These are phyloP conservation scores for Corbicula japonica DNA, from an alignment of 2,888 invertebrate genomes.

Conservation along the genomic window DNA sequence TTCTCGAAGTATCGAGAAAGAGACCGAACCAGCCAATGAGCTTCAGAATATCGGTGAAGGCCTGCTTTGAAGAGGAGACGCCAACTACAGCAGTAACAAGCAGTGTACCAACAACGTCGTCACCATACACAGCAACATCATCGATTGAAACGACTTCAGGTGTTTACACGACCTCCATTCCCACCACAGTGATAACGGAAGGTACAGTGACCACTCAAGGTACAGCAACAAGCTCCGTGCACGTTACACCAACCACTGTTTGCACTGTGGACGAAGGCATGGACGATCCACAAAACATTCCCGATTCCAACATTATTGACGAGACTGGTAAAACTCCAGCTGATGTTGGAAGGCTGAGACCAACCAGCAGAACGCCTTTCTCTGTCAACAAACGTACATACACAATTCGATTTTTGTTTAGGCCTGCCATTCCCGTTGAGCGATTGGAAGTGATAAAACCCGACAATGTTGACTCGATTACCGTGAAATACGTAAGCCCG, in stretches of 20 bases:
- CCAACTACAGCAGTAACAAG: not conserved
- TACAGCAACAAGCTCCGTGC: not conserved
- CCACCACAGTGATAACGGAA: not conserved
- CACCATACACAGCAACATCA: conserved; percentile 11
- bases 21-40: conserved; percentile 7
- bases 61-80: conserved; percentile 20
- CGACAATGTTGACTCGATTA: conserved; percentile 14
- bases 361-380: conserved; percentile 21
- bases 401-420: conserved; percentile 26
- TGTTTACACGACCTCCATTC: not conserved
- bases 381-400: conserved; percentile 12
- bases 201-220: not conserved
- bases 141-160: not conserved
- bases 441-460: conserved; percentile 20
- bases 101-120: conserved; percentile 10
- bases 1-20: conserved; percentile 22
- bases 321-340: conserved; percentile 3
- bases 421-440: conserved; percentile 19
- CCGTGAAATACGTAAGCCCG: conserved; percentile 28
- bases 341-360: conserved; percentile 20
- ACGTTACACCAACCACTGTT: conserved; percentile 2
- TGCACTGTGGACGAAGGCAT: conserved; percentile 20
- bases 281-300: conserved; percentile 20
- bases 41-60: conserved; percentile 31
- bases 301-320: conserved; percentile 15